Base-by-base conservation (phyloP, 2,797 vertebrate genomes). In the Phataginus tetradactyla region DNA sequence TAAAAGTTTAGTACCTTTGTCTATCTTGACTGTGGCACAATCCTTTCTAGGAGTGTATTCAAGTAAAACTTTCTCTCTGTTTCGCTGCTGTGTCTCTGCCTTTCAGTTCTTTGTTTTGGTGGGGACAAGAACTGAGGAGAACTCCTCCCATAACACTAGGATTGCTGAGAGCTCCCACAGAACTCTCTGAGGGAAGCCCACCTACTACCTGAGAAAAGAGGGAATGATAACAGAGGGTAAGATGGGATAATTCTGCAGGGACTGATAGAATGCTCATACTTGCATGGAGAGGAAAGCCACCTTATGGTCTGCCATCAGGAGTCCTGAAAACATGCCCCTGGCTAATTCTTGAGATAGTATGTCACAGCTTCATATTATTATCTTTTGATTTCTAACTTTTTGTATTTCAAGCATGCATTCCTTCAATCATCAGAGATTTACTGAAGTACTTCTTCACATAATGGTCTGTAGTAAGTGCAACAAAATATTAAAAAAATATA, bases 271-370 rank as follows among this genome's bases (percentile, higher is more conserved):
- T 51, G 32, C 66, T 89, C 49, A 45, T 8, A 20, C 68, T 55
- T 86, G 27, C 75, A 21, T 15, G 20, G 49, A 94, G 49, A 86
- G 69, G 61, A 57, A 90, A 74, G 45, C 23, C 23, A 32, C 86
- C 92, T 95, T 90, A 90, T 94, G 90, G 29, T 95, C 14, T 90
- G 39, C n/a, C 94, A 78, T 59, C 92, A 93, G 94, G 89, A 74
- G 72, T 90, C 72, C 57, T 94, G 87, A 55, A 88, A 78, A 27
- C 69, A 25, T 25, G n/a, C 71, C 63, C 21, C 39, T 75, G 29
- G 37, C 45, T 77, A 87, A 90, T 83, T 89, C 51, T 20, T 74
- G 21, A 61, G 45, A 23, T 71, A 39, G 39, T 15, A 59, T 79
- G 74, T 59, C 68, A 78, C 39, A 77, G 72, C 63, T 45, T 94